Evolutionary conservation across 2,888 invertebrate genomes (phyloP), one percentile per base, ranked within the genome.

Genomic region (Sminthurides aquaticus): DNA sequence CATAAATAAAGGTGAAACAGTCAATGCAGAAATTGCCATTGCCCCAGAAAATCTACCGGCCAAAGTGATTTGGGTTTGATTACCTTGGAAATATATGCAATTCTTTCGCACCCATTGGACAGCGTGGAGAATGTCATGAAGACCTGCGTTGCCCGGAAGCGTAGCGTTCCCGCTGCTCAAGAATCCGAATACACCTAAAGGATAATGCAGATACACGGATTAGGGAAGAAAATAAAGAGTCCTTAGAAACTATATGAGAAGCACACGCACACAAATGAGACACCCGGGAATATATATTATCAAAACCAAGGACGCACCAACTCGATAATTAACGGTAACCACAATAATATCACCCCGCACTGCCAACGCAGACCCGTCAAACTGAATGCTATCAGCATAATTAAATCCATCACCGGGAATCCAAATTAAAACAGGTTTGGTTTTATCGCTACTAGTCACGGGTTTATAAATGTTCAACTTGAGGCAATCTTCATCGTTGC

Each of bases 301-400:
- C n/a, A n/a, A n/a, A n/a, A n/a, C n/a, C n/a, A n/a, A n/a, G n/a
- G n/a, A n/a, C n/a, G n/a, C 58, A 73, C 73, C 73, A 59, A 73
- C 77, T 64, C 83, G 76, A 75, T 83, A 83, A 76, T 82, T 82
- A 55, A 83, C 76, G 1, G 82, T 82, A 62, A 83, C 79, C 3
- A 83, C 82, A 61, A 83, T 79, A 60, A 82, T 79, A 57, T 80
- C 77, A 1, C 81, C 81, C 62, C 78, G 78, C 43, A 79, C 77
- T 2, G 83, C 80, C 62, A 83, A 76, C 15, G 79, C 78, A 58
- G 80, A 79, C 52, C 80, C 82, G 75, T 83, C 82, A 74, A 81
- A 82, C 18, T 81, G 80, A 68, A 81, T 80, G 64, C 81, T 81
- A 57, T 80, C 79, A 58, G 80, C 81, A 70, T 79, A 80, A 48